These are phyloP conservation scores for Intellagama lesueurii DNA, from an alignment of 2,797 vertebrate genomes.

Conservation along the genomic window DNA sequence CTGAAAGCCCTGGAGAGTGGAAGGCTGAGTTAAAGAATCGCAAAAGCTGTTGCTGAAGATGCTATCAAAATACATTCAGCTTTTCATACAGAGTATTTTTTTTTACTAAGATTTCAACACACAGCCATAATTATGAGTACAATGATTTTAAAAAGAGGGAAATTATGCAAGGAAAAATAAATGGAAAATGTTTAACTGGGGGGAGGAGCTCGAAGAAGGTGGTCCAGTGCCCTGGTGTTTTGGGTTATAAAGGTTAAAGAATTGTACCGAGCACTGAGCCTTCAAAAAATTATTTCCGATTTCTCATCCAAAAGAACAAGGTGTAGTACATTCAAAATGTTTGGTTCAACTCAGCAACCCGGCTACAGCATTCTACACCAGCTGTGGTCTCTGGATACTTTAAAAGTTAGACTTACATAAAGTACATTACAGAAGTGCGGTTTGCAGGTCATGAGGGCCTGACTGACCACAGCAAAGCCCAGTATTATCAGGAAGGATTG, in stretches of 20 bases:
- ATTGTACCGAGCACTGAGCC: neutral
- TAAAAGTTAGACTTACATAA: neutral
- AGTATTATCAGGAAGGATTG: too few species aligned
- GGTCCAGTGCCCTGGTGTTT: neutral
- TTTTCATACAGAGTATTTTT: neutral
- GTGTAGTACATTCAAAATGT: neutral
- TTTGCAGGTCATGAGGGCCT: too few species aligned
- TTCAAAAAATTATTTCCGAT: too few species aligned
- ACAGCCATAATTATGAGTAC: too few species aligned
- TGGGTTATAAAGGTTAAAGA: neutral
- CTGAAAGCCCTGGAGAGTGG: neutral
- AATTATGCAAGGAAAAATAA: too few species aligned
- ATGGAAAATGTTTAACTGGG: too few species aligned
- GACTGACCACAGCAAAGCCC: neutral
- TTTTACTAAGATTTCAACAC: too few species aligned
- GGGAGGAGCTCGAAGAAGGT: neutral
- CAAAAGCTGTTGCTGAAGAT: neutral
- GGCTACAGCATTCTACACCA: too few species aligned
- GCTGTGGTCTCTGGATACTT: neutral
- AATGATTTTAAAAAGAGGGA: too few species aligned
- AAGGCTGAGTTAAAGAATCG: neutral
- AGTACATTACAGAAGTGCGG: neutral
- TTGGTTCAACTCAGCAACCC: neutral
- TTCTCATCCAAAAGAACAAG: neutral
- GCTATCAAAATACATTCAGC: neutral